Evolutionary conservation across 2,113 vertebrate species (phyloP).

Genomic region (Pteronura brasiliensis): DNA sequence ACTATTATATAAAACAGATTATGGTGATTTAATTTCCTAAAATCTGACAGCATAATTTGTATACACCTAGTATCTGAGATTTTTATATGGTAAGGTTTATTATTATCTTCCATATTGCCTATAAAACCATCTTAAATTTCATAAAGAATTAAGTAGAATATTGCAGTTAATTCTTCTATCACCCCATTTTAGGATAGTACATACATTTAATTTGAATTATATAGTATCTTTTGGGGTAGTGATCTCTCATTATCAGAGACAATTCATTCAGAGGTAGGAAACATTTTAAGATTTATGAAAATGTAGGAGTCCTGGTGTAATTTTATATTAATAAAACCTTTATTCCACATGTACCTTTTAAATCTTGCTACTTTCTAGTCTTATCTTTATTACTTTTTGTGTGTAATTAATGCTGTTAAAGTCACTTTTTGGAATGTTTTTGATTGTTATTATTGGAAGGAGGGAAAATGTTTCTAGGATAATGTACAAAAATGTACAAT

Average conservation of each 20-base stretch:
- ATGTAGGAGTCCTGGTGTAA: constrained; percentile 34
- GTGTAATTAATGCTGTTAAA: constrained; percentile 57
- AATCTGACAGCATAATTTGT: constrained; percentile 6
- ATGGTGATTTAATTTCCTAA: constrained; percentile 29
- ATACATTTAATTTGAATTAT: constrained; percentile 59
- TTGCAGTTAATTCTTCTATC: background rate
- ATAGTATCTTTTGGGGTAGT: constrained; percentile 10
- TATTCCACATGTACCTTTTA: constrained; percentile 54
- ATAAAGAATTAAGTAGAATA: constrained; percentile 28
- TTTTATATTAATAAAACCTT: constrained; percentile 51
- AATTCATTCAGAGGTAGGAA: constrained; percentile 36
- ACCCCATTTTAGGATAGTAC: background rate
- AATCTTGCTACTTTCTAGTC: constrained; percentile 28
- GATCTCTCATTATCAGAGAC: constrained; percentile 40
- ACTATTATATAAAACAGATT: constrained; percentile 4
- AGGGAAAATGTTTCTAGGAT: constrained; percentile 38
- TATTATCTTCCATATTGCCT: constrained; percentile 15
- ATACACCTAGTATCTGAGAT: background rate
- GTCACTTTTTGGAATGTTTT: constrained; percentile 53
- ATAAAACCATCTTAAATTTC: constrained; percentile 18
- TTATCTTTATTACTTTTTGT: constrained; percentile 45
- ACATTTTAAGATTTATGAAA: constrained; percentile 51
- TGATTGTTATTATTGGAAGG: constrained; percentile 56
- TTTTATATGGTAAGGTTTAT: constrained; percentile 26
- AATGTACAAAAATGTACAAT: constrained; percentile 38